Evolutionary conservation across 2,797 vertebrate species (phyloP), one percentile per base, ranked within the genome.

Genomic region (Lepus oiostolus): DNA sequence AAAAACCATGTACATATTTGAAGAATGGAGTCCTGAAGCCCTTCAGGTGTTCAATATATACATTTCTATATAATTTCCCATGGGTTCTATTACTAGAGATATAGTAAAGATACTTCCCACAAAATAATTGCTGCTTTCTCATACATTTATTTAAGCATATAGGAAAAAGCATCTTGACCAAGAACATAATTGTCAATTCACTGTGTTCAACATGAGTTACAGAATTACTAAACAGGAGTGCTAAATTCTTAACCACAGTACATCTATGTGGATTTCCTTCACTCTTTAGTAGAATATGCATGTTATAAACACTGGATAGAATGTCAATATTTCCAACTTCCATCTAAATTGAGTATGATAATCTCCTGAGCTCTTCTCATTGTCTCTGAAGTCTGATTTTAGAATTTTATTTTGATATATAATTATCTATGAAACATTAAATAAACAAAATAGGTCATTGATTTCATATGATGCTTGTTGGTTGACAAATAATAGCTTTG

Each of bases 61-160:
- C 13, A 77, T 89, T 95, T 68, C 83, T 85, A 83, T n/a, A 72
- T 76, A 92, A 87, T 81, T 96, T 95, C 42, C 42, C 60, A 74
- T 81, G 67, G 67, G 35, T 87, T 65, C 96, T 92, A 21, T 88
- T 75, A 91, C 70, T 89, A 80, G 77, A 90, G 91, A 90, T 84
- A 79, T 52, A 17, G 76, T 42, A 38, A 94, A 90, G 70, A 76
- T 3, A 52, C 81, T 96, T 71, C 14, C 30, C 63, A 80, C 26
- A 72, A 54, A 92, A 85, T 72, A 68, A 94, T 28, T 84, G 63
- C 65, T 90, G 94, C 95, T 50, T 93, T 85, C 71, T 88, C 22
- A 76, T 81, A 68, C n/a, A 30, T 72, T 95, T 84, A 84, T 75
- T 93, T 84, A 95, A 90, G 32, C 26, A 85, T 17, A 86, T 16